A percentile compares a stretch with the other conserved stretches of the same genome.
Conservation (phyloP, 2,888 invertebrate species). For the Apamea crenata region DNA sequence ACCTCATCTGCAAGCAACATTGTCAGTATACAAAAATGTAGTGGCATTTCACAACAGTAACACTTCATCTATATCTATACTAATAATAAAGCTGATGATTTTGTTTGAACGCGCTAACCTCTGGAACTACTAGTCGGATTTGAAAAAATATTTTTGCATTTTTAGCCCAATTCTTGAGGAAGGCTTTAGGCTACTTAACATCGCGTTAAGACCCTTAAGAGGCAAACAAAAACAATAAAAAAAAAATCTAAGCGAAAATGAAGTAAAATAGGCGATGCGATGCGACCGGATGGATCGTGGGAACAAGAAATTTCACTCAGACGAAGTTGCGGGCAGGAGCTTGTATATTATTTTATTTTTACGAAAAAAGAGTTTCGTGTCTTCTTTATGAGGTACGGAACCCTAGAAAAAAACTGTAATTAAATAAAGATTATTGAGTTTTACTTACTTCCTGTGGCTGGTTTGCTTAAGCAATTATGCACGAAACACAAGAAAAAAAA, state of each 20-base stretch:
- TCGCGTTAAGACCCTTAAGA: neutral
- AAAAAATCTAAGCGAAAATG: neutral
- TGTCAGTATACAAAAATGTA: constrained; percentile 10
- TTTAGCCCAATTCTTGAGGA: neutral
- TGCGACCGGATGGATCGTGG: neutral
- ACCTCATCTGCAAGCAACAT: constrained; percentile 80
- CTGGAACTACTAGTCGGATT: neutral
- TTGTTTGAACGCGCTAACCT: neutral
- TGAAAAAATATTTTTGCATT: neutral
- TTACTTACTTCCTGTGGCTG: constrained; percentile 81
- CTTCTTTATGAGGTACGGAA: neutral
- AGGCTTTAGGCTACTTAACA: neutral
- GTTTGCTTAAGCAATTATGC: constrained; percentile 77
- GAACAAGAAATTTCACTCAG: neutral
- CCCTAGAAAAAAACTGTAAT: neutral
- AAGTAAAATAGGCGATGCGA: neutral
- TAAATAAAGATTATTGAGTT: neutral
- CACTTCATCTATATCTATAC: neutral
- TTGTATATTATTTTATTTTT: neutral
- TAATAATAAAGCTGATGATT: neutral
- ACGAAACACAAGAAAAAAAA: constrained; percentile 75
- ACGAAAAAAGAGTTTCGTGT: neutral
- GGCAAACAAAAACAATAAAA: neutral
- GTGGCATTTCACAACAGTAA: constrained; percentile 11
- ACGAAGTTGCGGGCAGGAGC: neutral